A percentile compares a stretch with the other conserved stretches of the same genome.
Conservation (phyloP, 2,113 vertebrate species). For the Ondatra zibethicus region DNA sequence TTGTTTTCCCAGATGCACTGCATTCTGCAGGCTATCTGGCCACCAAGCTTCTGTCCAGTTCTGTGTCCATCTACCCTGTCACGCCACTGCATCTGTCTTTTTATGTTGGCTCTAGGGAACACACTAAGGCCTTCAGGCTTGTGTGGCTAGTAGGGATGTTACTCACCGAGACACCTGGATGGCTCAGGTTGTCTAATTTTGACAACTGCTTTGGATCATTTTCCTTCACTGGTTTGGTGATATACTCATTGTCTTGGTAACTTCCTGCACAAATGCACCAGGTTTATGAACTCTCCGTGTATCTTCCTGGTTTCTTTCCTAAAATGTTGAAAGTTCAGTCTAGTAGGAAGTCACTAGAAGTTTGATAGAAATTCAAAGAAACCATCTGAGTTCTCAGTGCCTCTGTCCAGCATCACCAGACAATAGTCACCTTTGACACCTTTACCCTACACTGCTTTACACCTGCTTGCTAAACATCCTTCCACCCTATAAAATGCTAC, state of each 20-base stretch:
- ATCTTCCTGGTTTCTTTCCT: neutral
- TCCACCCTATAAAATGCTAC: neutral
- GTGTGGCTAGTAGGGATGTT: too few species aligned
- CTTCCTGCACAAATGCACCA: neutral
- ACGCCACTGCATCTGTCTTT: neutral
- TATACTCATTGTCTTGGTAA: neutral
- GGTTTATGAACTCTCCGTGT: neutral
- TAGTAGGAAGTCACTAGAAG: neutral
- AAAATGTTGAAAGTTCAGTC: neutral
- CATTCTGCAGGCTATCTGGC: neutral
- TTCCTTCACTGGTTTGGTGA: neutral
- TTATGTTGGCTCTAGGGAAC: neutral
- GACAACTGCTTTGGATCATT: neutral
- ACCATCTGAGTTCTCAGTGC: neutral
- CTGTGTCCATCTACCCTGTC: neutral
- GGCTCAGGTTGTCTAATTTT: neutral
- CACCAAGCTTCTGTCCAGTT: neutral
- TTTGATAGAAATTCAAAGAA: neutral
- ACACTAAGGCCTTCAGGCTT: neutral
- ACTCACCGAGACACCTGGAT: neutral
- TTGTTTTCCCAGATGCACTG: neutral
- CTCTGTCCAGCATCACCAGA: neutral
- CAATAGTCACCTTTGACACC: neutral
- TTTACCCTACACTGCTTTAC: neutral
- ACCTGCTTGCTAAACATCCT: neutral